Base-by-base conservation (phyloP, 2,888 invertebrate genomes). In the Congeria kusceri region DNA sequence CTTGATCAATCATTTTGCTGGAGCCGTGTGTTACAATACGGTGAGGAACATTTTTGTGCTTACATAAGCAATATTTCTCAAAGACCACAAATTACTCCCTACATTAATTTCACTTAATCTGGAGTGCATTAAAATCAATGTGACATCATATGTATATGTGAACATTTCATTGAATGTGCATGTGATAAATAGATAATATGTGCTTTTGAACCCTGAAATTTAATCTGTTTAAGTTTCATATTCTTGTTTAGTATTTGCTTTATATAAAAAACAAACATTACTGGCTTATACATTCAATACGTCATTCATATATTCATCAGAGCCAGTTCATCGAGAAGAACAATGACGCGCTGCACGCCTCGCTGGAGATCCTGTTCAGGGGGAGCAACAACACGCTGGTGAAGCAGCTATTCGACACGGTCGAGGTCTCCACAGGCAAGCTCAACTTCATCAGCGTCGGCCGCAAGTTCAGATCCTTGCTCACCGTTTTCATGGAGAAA, bases 311-410 rank as follows among this genome's bases (percentile, higher is more conserved):
- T 74, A 74, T 86, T 47, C 94, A n/a, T n/a, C n/a, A 97, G 97
- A 96, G 95, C 90, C 97, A 97, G 94, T 99, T 99, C 93, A 97
- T 99, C 87, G 99, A 98, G 92, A 99, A 99, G 94, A 99, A 99
- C 94, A 99, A 99, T 94, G 99, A 99, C 93, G 98, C 99, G 0
- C 95, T 99, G 15, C 99, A 99, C 94, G 97, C 97, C 0, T 99
- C 99, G 0, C 94, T 99, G 5, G 98, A 98, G 94, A 97, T 97
- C 84, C 95, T 99, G 27, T 96, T 99, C 32, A 97, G 98, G 91
- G 98, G 99, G 93, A 97, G 97, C 83, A 96, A 95, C 88, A 97
- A 96, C 92, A 94, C 95, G n/a, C 95, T 99, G 63, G 95, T 99
- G 18, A 96, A 97, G 85, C 86, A 86, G 57, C 87, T 93, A 78